Base-by-base conservation (phyloP, 2,888 invertebrate species). In the Campopleginae sp. region DNA sequence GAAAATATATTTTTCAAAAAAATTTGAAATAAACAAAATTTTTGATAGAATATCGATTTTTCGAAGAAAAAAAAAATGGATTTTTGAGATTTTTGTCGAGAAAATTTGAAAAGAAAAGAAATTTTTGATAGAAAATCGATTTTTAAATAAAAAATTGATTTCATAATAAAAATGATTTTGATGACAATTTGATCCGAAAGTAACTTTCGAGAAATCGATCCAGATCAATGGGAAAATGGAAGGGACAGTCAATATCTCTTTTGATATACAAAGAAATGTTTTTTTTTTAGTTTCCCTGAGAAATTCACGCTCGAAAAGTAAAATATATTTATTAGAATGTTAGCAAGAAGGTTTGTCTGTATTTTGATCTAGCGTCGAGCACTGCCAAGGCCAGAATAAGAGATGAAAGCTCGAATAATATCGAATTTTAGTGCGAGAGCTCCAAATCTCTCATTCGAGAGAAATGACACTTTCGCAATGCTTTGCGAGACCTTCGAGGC, bases 381-480 rank as follows among this genome's bases (percentile, higher is more conserved):
- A 58, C 27, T 58, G 27, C 14, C 27, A 27, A 58, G 58, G 27
- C 58, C 27, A 14, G 27, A 58, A 27, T 1, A 38, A 38, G 38
- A 14, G 8, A 58, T 12, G 58, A 27, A 58, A 58, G 27, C 27
- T 27, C 27, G 58, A 4, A 58, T 58, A 12, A 58, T 58, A 58
- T 58, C 27, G 58, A 58, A 58, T 27, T 58, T 58, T 48, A n/a
- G n/a, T 31, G 48, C 33, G 33, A 14, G 48, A 33, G 33, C 31
- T 71, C 19, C 48, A 46, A 70, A 23, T 70, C 2, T 19, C 48
- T 44, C 61, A 17, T 61, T 44, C 27, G 23, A n/a, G 27, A 61
- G 19, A 42, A 27, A 58, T 72, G 72, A 31, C 63, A 63, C 75
- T 75, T 48, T 75, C 63, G 10, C 27, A 10, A 19, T 17, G 14